Base-by-base conservation (phyloP, 2,797 vertebrate genomes). In the Erithacus rubecula region DNA sequence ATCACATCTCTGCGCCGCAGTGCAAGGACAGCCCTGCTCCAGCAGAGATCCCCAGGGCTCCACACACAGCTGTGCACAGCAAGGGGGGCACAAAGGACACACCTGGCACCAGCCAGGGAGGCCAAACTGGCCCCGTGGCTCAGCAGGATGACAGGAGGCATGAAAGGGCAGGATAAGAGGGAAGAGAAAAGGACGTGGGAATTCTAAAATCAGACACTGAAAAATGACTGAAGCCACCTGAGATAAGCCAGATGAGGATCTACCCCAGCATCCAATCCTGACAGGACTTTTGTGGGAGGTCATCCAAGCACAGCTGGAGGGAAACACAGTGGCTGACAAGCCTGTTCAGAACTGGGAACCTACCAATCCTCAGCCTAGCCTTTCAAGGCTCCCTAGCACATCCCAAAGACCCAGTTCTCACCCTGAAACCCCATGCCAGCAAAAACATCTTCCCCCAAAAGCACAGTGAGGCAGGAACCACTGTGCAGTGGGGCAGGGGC, bases 301-400 rank as follows among this genome's bases (percentile, higher is more conserved):
- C 43, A 87, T 29, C 30, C 41, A 84, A 80, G 26, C 14, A 22
- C 53, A 88, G 49, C 56, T 47, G 56, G 49, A 81, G 56, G 69
- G 58, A 81, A 90, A 77, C 12, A 51, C 0, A 0, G n/a, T 24
- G 49, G 30, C 39, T 90, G 81, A 32, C 2, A 7, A 88, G 43
- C 47, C 9, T 6, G 14, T 49, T 67, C 0, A 0, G 47, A 74
- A 34, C 5, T 0, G 0, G 19, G 10, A 93, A 18, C 18, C 47
- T 7, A 8, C 32, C 12, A 47, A n/a, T 55, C 22, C 15, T 76
- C 58, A 62, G 56, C 47, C 56, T 53, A 29, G 21, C 11, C 23
- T 26, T 60, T 83, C 72, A 60, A 78, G 36, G 18, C 11, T 32
- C 46, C 8, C 59, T 59, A 60, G 17, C 24, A 82, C 0, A 2